Base-by-base conservation (phyloP, 2,888 invertebrate genomes). In the Dynastes maya region DNA sequence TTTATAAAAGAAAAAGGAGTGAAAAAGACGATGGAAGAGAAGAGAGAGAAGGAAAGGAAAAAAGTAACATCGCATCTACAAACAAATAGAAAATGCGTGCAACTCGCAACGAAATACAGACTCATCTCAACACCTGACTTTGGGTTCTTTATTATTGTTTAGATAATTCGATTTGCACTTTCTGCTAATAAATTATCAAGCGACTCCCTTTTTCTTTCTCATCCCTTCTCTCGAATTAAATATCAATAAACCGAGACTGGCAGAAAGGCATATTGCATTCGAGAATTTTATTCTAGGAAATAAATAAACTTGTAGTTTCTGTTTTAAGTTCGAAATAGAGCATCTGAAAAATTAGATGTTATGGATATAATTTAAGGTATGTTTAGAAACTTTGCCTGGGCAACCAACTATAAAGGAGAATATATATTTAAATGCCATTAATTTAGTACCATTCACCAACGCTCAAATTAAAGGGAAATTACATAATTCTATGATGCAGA, bases 1-100 rank as follows among this genome's bases (percentile, higher is more conserved):
- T 87, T 86, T 86, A 86, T 83, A 86, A 83, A 80, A 83, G 79
- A 82, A 78, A 78, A 27, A 16, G 51, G 22, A 27, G 22, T 49
- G 65, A 71, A 65, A 76, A 74, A 55, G 76, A 27, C 72, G 11
- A n/a, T 6, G 5, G 53, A 6, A 55, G 5, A n/a, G 16, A 49
- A 71, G 53, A 49, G 45, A 16, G 9, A 71, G 53, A 11, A 55
- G 13, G 55, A 70, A n/a, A 71, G n/a, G 40, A 6, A 71, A 55
- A 11, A 55, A 37, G 58, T 58, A 40, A 72, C 40, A 72, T 58
- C 71, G 53, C 16, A 55, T 55, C 5, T n/a, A 58, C 71, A 64
- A 51, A 64, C 63, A 75, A 75, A 75, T 49, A 63, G 32, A 51
- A 32, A 55, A 27, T 53, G 51, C 13, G 13, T 53, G 32, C 40